Evolutionary conservation across 2,888 invertebrate species (phyloP), one percentile per base, ranked within the genome.

Genomic region (Orthosia gracilis): DNA sequence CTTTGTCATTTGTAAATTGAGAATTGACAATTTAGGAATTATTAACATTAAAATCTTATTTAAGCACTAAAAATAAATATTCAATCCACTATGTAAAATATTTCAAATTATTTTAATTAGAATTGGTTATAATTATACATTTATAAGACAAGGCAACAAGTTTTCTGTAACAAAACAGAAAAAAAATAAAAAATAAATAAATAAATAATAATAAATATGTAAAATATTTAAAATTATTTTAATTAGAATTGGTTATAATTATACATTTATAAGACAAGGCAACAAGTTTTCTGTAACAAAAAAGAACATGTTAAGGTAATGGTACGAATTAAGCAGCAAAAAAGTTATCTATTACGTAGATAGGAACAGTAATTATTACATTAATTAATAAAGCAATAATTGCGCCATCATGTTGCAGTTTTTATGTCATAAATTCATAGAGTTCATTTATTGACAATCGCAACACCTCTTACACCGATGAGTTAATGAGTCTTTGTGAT

Each of bases 401-500:
- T 72, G 52, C 61, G 49, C 62, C 63, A 76, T 70, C 55, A 63
- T 61, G 74, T 64, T 76, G 61, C 68, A 63, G 69, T 71, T 76
- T 79, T 79, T 84, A 83, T 78, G 69, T 68, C 66, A 78, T 73
- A 67, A 59, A 83, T 57, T 40, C 70, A 83, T 86, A 89, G 71
- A 84, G 86, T 88, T 84, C 78, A 89, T 87, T 89, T 89, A 87
- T 88, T 84, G 85, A 86, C 83, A 86, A 87, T 81, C 85, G 78
- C 77, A 75, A 82, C 79, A 78, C 87, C 89, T 90, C 90, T 90
- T 88, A 83, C 85, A 87, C 88, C 89, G 88, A 94, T 90, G 92
- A 94, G 92, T 92, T 94, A 94, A 95, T 95, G 94, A 94, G 94
- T 93, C 94, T 94, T 92, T 93, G 93, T 95, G 94, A 95, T 95